phyloP scores from a whole-genome alignment of 2,888 invertebrate genomes.

The Gymnoscelis rufifasciata region DNA sequence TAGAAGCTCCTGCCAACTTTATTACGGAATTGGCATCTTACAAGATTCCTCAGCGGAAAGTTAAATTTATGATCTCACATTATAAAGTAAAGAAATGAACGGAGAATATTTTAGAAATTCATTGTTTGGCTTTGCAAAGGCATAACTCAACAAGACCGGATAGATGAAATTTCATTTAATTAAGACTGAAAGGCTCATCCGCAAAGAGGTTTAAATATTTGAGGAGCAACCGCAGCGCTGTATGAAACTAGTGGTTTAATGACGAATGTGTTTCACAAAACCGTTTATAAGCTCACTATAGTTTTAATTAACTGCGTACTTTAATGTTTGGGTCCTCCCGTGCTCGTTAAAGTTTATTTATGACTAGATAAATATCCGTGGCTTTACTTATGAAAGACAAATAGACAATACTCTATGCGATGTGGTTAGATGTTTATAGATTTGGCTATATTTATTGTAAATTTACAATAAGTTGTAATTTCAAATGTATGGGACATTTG shows the following conservation, averaged over 20 bases:
- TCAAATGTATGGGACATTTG: too few species aligned
- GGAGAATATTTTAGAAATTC: conserved; percentile 22
- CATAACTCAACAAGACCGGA: conserved; percentile 22
- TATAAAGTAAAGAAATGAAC: conserved; percentile 21
- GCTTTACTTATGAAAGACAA: too few species aligned
- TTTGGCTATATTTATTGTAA: too few species aligned
- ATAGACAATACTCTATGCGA: too few species aligned
- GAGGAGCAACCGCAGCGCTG: conserved; percentile 36
- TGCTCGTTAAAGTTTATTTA: conserved; percentile 14
- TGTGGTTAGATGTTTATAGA: too few species aligned
- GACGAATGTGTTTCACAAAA: conserved; percentile 35
- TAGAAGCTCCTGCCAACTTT: conserved; percentile 18
- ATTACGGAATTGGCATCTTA: conserved; percentile 25
- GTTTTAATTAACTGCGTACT: conserved; percentile 23
- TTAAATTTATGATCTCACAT: conserved; percentile 23
- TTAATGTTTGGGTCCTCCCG: conserved; percentile 25
- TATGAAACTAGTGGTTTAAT: conserved; percentile 36
- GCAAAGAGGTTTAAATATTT: conserved; percentile 39
- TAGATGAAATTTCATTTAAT: conserved; percentile 35
- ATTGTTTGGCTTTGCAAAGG: conserved; percentile 17
- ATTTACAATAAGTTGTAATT: too few species aligned
- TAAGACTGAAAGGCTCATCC: conserved; percentile 36
- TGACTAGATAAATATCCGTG: too few species aligned
- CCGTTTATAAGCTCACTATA: conserved; percentile 31
- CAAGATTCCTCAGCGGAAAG: conserved; percentile 20